A percentile compares a stretch with the other conserved stretches of the same genome.
These are phyloP conservation scores for Conistra vaccinii DNA, from an alignment of 2,888 invertebrate species.

Conservation along the genomic window DNA sequence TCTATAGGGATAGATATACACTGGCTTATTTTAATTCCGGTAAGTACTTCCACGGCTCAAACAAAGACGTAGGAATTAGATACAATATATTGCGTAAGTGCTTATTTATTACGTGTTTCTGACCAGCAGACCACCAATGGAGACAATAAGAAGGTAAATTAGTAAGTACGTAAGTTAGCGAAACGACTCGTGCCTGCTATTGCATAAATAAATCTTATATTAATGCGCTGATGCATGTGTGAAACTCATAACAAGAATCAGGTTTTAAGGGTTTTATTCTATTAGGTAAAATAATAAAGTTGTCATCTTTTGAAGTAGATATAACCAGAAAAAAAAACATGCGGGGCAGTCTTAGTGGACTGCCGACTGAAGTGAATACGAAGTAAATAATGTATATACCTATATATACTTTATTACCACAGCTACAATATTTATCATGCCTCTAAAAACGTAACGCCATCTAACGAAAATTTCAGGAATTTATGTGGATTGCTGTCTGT, in stretches of 20 bases:
- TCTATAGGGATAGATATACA: too few relatives aligned
- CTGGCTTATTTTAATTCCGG: not conserved
- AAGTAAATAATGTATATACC: too few relatives aligned
- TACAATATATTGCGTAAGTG: not conserved
- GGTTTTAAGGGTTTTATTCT: constrained; percentile 18
- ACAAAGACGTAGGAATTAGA: not conserved
- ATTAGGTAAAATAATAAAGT: not conserved
- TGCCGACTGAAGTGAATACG: too few relatives aligned
- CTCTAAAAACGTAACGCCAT: too few relatives aligned
- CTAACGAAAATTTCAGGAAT: too few relatives aligned
- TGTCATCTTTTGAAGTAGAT: not conserved
- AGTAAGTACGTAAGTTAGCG: constrained; percentile 25
- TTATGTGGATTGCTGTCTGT: too few relatives aligned
- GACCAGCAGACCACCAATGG: constrained; percentile 49
- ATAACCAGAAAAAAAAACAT: not conserved
- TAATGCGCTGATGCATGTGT: constrained; percentile 17
- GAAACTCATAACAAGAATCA: constrained; percentile 16
- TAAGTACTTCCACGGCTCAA: not conserved
- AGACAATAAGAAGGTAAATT: constrained; percentile 39
- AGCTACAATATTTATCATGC: too few relatives aligned
- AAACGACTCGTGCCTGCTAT: constrained; percentile 66
- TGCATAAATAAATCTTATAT: constrained; percentile 69
- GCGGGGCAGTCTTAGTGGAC: too few relatives aligned
- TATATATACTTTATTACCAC: too few relatives aligned
- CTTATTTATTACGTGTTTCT: not conserved